Base-by-base conservation (phyloP, 2,113 vertebrate genomes). In the Macaca fascicularis region DNA sequence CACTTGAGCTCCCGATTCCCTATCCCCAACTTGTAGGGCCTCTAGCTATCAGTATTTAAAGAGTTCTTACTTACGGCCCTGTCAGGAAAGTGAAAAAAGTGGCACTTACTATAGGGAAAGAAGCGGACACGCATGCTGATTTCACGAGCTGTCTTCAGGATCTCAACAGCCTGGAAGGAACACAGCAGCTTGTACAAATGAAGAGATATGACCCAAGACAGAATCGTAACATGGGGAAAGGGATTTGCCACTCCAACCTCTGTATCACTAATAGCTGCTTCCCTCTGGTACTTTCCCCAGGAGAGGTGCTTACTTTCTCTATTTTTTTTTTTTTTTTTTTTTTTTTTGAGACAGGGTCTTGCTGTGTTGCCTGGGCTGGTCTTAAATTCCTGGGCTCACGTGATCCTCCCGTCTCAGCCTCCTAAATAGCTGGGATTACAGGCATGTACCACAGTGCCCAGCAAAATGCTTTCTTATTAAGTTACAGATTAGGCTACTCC, bases 111-210 rank as follows among this genome's bases (percentile, higher is more conserved):
- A 98, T 99, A 99, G 84, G 99, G 99, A 98, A 99, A 99, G 98
- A 99, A 99, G n/a, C 99, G 99, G 70, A 99, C 99, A 0, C 99
- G 99, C 99, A 99, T 99, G 81, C 99, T 98, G 98, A 99, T 99
- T 98, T 99, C 99, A 59, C 99, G 99, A 1, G 99, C 99, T 0
- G 99, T 99, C 98, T 99, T 99, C 98, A 99, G 98, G 98, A 99
- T 99, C 97, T 99, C 99, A 94, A 99, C 99, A 43, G 99, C 99
- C 99, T 99, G 74, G 30, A 97, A 96, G 79, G 43, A 91, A 98
- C 38, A 94, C 5, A 94, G 7, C 20, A 93, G 35, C 64, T 93
- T 81, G 32, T 93, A 92, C 55, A 93, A 95, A 97, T 72, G 79
- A 89, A 74, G 35, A 93, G 70, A 48, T 76, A 78, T 5, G 43